Base-by-base conservation (phyloP, 2,797 vertebrate species). In the Coendou prehensilis region DNA sequence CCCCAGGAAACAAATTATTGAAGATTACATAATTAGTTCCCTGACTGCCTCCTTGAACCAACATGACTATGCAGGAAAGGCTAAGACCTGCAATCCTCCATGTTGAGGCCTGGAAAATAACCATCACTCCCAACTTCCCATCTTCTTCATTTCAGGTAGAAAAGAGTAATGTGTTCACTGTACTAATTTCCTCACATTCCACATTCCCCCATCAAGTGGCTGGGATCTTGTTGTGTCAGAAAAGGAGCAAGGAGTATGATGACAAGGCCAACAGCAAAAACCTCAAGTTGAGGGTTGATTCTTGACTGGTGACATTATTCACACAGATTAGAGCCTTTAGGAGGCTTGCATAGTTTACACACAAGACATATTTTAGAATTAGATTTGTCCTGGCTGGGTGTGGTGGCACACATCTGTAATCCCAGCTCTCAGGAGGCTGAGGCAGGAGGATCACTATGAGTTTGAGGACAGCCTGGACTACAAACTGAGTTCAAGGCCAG, bases 331-430 rank as follows among this genome's bases (percentile, higher is more conserved):
- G 95, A 95, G 84, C 96, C 97, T 98, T 89, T 37, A 94, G 22
- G 90, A 97, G 89, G 63, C 78, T 54, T 97, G 93, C 98, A 97
- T 97, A 97, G 97, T 97, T 98, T 98, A 98, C 97, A 97, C 96
- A 54, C 97, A 96, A 97, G 94, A 97, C 82, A 90, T 80, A 98
- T 97, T 83, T 91, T 56, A 47, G 37, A n/a, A 89, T 67, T 89
- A 84, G 82, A 87, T 90, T 37, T n/a, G 52, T 83, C 56, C 56
- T 57, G 56, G 56, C 7, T 57, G 56, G 56, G 56, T 57, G 20
- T 22, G 20, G 56, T 22, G 56, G 56, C 20, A 57, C 18, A 57
- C 8, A 4, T 57, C 56, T 57, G 56, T 57, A 57, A 57, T 22
- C 56, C 56, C 20, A 57, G 56, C 9, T 22, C 56, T 57, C 56